Base-by-base conservation (phyloP, 1,140 invertebrate species). In the Nephotettix cincticeps region DNA sequence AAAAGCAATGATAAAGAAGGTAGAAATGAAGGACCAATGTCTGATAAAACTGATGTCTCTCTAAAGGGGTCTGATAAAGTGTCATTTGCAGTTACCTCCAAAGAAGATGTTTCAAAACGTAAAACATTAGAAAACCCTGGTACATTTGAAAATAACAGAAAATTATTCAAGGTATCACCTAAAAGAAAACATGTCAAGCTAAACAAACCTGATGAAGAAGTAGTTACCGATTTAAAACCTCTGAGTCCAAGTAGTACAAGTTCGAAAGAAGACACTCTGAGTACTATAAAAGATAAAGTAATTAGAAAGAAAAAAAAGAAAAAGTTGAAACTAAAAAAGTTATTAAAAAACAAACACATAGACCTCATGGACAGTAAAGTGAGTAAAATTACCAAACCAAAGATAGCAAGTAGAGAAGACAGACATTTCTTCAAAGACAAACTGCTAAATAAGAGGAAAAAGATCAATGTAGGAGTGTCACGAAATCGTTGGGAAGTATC, bases 401-500 rank as follows among this genome's bases (percentile, higher is more conserved):
- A 56, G 23, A 29, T 69, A 27, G 21, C 27, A 54, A 13, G 23
- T 14, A 69, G 28, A 14, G 51, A 58, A 23, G 23, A 69, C 28
- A 30, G 23, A 29, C 25, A 64, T 17, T 54, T 36, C 14, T 36
- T 65, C 3, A 71, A 66, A 17, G 36, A 47, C 0, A 65, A 64
- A 43, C 25, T 43, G 6, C 45, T 51, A 25, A 70, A 70, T 29
- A 70, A 40, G 30, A 25, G 17, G 23, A 70, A 64, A 40, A 70
- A 65, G 56, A 32, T 58, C 25, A 61, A 70, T 30, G 54, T 70
- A 19, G 51, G 30, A 61, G 51, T 58, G 4, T 32, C 32, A 1
- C 17, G 68, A 70, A 71, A 67, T 58, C 25, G 45, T 40, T 70
- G 69, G 69, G 25, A 70, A 36, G 69, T 70, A 9, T 70, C 69